Base-by-base conservation (phyloP, 1,140 invertebrate species). In the Heliconius hermathena region DNA sequence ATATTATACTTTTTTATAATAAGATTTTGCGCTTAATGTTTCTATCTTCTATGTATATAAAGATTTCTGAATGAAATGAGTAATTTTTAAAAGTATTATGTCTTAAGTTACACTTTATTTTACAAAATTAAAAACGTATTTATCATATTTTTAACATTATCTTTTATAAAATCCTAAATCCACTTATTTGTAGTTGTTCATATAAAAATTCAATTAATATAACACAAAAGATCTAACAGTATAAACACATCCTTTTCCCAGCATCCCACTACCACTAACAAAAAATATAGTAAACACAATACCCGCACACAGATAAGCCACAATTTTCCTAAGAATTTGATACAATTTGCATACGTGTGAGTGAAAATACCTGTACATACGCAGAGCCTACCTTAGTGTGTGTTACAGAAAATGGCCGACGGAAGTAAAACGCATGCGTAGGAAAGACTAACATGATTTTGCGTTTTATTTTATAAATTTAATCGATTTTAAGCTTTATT, bases 271-370 rank as follows among this genome's bases (percentile, higher is more conserved):
- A 71, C 33, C 76, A 81, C 80, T 77, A 72, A 29, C n/a, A 20
- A 71, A 73, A 72, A 57, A 29, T 36, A 33, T 33, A 73, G 41
- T 78, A 78, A 74, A 78, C 73, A 81, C 36, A 81, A 77, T 66
- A 75, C 76, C 8, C 60, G 74, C 66, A 81, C 73, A 80, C 33
- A 11, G 60, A 74, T 26, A 60, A 26, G n/a, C 36, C 71, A 81
- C 71, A 77, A 77, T 76, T 72, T 81, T 81, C 76, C 80, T 78
- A 81, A 81, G 73, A 78, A 81, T 78, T 81, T 81, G 73, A 81
- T 81, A 81, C 76, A 60, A 57, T 49, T 52, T 60, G 36, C 66
- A 46, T 75, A 72, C 75, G 80, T 78, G 79, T n/a, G 80, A 71
- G 70, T 78, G 71, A 46, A 74, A 81, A 74, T 81, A 78, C 52